These are phyloP conservation scores for Syrista parreyssii DNA, from an alignment of 2,888 invertebrate species.

Conservation along the genomic window DNA sequence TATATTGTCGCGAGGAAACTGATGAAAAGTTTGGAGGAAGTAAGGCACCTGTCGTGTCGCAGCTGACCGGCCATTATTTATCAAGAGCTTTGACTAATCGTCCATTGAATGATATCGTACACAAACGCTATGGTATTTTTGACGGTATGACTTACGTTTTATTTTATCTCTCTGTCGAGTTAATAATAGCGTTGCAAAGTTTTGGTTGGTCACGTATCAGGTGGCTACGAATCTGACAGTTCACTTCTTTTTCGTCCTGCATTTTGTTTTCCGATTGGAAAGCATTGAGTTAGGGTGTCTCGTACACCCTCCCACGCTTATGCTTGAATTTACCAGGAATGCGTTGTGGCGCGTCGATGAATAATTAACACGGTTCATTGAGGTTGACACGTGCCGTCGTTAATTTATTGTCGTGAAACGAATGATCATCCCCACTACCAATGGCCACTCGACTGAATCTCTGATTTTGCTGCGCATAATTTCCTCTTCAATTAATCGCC, in stretches of 20 bases:
- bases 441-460: background rate
- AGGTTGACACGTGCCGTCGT: background rate
- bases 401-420: background rate
- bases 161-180: background rate
- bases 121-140: background rate
- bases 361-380: background rate
- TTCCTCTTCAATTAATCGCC: background rate
- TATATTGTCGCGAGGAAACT: background rate
- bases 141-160: background rate
- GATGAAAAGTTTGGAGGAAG: background rate
- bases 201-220: background rate
- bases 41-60: background rate
- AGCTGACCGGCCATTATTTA: background rate
- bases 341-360: background rate
- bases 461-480: background rate
- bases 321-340: background rate
- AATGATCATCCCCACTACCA: background rate
- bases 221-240: background rate
- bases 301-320: too few relatives aligned
- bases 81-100: background rate
- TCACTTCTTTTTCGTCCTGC: background rate
- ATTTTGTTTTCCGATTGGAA: too few relatives aligned
- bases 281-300: too few relatives aligned
- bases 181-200: background rate
- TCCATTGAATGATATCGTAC: background rate